Base-by-base conservation (phyloP, 1,140 invertebrate species). In the Lamellibrachia luymesi region DNA sequence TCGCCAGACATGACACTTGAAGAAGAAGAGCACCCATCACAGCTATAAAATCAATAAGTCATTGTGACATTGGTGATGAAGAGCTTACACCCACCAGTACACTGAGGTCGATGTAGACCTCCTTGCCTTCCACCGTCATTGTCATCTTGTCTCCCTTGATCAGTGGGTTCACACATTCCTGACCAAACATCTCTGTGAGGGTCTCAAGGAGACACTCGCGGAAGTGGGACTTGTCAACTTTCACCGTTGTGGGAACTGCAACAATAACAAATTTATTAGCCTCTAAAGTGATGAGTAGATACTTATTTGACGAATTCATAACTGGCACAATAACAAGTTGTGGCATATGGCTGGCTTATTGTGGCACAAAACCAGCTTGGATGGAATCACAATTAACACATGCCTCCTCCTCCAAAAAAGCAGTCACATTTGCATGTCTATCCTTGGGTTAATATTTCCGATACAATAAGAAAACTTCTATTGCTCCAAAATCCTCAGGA, bases 131-230 rank as follows among this genome's bases (percentile, higher is more conserved):
- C 0, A 99, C 98, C 0, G 97, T 97, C 0, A 99, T 98, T 94
- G 98, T 97, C 8, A 99, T 96, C 94, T 98, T 98, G 95, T 99
- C 98, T 0, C 98, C 98, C 96, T 98, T 98, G 94, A 99, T 98
- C 94, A 99, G 98, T 96, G 99, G 99, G 0, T 98, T 98, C n/a
- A 99, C 98, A 50, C 98, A 98, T 94, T 98, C 98, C 94, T 98
- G 98, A 0, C 99, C 99, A 97, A 99, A 99, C 98, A 99, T 96
- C 51, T 96, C 96, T 5, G 93, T 93, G 13, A 99, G 96, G 97
- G 98, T 98, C 96, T 99, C 98, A 25, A 99, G 97, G 5, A 99
- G 97, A 95, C 98, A 99, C 96, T 99, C 98, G 97, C 98, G 96
- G 10, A 97, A 96, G 93, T 96, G 96, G 38, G 94, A 94, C 92